A percentile compares a stretch with the other conserved stretches of the same genome.
These are phyloP conservation scores for Pachyramphus minor DNA, from an alignment of 2,113 vertebrate species.

Conservation along the genomic window DNA sequence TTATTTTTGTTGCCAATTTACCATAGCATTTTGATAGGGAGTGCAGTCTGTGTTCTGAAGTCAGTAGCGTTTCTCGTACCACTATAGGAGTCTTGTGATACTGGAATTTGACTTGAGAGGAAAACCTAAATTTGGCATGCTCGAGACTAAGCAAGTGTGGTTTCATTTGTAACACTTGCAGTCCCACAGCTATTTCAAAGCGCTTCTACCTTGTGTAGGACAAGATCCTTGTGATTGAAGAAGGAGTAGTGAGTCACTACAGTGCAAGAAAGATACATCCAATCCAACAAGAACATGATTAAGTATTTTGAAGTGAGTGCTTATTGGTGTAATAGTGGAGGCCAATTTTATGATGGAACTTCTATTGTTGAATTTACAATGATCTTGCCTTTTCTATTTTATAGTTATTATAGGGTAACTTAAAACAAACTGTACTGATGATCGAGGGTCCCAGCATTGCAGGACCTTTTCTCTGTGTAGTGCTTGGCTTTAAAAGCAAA, in stretches of 20 bases:
- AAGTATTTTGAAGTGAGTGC: background rate
- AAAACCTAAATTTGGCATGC: background rate
- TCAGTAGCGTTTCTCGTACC: background rate
- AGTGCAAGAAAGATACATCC: background rate
- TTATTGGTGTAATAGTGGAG: background rate
- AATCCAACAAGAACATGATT: background rate
- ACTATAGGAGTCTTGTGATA: background rate
- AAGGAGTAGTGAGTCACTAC: background rate
- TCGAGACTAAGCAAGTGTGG: background rate
- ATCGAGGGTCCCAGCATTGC: background rate
- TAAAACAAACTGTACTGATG: background rate
- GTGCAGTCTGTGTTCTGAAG: background rate
- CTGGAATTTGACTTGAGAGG: background rate
- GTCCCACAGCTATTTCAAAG: background rate
- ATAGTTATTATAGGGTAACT: too few relatives aligned
- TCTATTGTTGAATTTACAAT: background rate
- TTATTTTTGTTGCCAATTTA: background rate
- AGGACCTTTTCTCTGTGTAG: background rate
- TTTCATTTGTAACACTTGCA: background rate
- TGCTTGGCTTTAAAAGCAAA: background rate
- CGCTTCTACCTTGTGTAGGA: background rate
- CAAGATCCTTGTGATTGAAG: background rate
- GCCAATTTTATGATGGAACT: background rate
- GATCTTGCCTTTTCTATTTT: background rate
- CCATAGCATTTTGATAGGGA: accelerated